Evolutionary conservation across 1,140 invertebrate genomes (phyloP), one percentile per base, ranked within the genome.

Genomic region (Agrilus planipennis): DNA sequence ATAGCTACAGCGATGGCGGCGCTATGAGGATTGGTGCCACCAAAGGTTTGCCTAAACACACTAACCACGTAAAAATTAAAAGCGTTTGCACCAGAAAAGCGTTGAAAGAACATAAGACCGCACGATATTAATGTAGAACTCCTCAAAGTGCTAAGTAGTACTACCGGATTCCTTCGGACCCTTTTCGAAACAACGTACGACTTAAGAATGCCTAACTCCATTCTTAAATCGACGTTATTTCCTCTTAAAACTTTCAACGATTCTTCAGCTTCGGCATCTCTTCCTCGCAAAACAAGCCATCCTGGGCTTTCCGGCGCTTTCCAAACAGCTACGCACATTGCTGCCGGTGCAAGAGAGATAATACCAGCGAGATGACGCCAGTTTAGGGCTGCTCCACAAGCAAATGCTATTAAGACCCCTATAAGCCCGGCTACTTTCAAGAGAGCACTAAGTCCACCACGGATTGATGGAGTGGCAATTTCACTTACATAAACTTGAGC

Each of bases 261-360:
- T 38, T 73, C 71, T 10, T 79, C 74, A 1, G 89, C 89, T 63
- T 87, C 84, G 47, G 77, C 71, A 50, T 88, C 81, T 45, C 74
- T 72, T 9, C 82, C 75, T 55, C 79, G 64, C 10, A 84, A 69
- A 4, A 88, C 69, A 21, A 89, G 66, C 57, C 76, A 87, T 42
- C 80, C 82, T 3, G 86, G 86, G 27, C 84, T 88, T 67, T 90
- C 86, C 0, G 85, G 86, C 32, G 89, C 77, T 52, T 77, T 77
- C 39, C 80, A 68, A 9, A 80, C 71, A 2, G 75, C 75, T 16
- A 78, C 52, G 59, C 79, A 81, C 44, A 82, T 71, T 40, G 78
- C 67, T 5, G 77, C 67, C 16, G 84, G 83, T 9, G 81, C 81
- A 15, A 77, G 67, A 1, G 82, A 77, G 1, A 84, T 79, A 6